Conservation (phyloP, 2,113 vertebrate genomes). For the Tenebrosternarchus preto region DNA sequence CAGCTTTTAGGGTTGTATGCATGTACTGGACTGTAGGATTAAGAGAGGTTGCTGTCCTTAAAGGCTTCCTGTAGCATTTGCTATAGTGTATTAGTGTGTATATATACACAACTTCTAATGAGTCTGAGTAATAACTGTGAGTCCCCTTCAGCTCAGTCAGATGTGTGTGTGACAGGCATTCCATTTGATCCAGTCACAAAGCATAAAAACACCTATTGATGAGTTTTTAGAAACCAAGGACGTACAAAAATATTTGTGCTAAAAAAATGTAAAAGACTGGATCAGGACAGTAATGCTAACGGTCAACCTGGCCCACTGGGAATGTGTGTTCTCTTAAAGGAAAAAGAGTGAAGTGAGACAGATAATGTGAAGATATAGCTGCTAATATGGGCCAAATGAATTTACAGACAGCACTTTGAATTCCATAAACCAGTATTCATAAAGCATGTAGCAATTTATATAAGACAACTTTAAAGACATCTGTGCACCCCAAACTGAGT, state of each 20-base stretch:
- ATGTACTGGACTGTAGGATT: neutral
- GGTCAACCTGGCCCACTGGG: neutral
- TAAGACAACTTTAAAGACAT: too few species aligned
- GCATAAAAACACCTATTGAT: neutral
- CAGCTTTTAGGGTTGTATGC: conserved; percentile 17
- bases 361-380: conserved; percentile 1
- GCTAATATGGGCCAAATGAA: conserved; percentile 22
- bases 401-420: conserved; percentile 15
- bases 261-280: neutral
- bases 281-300: neutral
- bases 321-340: conserved; percentile 6
- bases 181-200: neutral
- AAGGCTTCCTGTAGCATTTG: neutral
- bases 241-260: neutral
- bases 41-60: neutral
- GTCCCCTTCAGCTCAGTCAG: too few species aligned
- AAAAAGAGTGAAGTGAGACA: conserved; percentile 15
- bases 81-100: too few species aligned
- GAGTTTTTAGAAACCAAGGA: neutral
- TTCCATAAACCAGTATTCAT: neutral
- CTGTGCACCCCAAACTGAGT: too few species aligned
- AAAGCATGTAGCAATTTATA: too few species aligned
- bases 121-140: too few species aligned
- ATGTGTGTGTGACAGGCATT: neutral
- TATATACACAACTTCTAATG: too few species aligned